Conservation (phyloP, 1,140 invertebrate genomes). For the Leptinotarsa texana region DNA sequence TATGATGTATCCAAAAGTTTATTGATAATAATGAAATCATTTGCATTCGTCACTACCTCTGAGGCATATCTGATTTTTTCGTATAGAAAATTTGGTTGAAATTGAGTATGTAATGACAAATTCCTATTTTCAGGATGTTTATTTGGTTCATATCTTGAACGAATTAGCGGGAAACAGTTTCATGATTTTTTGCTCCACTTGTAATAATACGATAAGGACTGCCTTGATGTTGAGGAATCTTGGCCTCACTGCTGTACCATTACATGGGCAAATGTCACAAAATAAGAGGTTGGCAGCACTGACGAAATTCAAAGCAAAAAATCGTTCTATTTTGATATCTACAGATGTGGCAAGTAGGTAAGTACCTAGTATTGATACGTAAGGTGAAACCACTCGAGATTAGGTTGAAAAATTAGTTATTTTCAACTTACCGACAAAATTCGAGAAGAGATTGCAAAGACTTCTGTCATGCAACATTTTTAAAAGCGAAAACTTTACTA, state of each 20-base stretch:
- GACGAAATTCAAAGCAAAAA: constrained; percentile 92
- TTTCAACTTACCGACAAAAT: too few species aligned
- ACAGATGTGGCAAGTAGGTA: constrained; percentile 97
- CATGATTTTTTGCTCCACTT: constrained; percentile 97
- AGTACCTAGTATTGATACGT: constrained; percentile 35
- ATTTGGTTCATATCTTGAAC: constrained; percentile 94
- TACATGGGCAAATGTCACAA: constrained; percentile 97
- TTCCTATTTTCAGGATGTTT: constrained; percentile 76
- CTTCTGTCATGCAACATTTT: too few species aligned
- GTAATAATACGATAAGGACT: constrained; percentile 86
- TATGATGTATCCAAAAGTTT: constrained; percentile 28
- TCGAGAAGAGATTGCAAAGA: too few species aligned
- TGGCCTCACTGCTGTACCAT: constrained; percentile 88
- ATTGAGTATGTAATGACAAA: not conserved
- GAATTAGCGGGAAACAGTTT: constrained; percentile 95
- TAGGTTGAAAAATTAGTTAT: too few species aligned
- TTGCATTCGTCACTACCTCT: constrained; percentile 39
- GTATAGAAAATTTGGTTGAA: not conserved
- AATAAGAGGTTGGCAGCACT: constrained; percentile 89
- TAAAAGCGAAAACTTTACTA: too few species aligned
- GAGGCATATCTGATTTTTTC: not conserved
- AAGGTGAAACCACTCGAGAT: too few species aligned
- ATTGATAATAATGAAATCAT: constrained; percentile 33
- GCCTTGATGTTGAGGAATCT: constrained; percentile 87
- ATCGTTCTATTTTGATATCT: constrained; percentile 86